phyloP scores from a whole-genome alignment of 2,113 vertebrate genomes.

The Indicator maculatus region DNA sequence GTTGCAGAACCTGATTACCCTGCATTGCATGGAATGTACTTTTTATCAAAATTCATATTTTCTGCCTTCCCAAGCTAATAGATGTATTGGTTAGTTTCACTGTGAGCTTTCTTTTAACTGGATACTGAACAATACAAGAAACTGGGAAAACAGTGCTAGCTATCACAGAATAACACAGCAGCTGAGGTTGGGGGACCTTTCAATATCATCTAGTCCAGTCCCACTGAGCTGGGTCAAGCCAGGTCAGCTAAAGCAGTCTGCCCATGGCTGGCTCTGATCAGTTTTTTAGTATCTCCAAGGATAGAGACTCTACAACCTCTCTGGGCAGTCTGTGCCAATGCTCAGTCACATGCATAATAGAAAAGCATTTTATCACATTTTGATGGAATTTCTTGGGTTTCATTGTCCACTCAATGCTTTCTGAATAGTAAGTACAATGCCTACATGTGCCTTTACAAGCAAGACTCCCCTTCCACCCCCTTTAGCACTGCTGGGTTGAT shows the following conservation, averaged over 20 bases:
- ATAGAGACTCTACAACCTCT: background rate
- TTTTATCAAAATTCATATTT: background rate
- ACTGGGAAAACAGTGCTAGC: background rate
- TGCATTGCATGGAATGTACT: background rate
- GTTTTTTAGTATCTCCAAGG: background rate
- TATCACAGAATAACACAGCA: background rate
- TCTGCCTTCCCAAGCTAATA: background rate
- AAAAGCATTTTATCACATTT: background rate
- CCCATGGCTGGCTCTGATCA: rapidly evolving
- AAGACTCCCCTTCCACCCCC: background rate
- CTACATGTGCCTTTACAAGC: background rate
- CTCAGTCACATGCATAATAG: background rate
- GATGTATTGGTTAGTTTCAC: background rate
- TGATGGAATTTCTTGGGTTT: background rate
- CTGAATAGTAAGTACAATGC: background rate
- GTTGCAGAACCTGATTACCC: background rate
- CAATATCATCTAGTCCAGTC: background rate
- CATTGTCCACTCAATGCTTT: background rate
- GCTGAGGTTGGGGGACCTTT: background rate
- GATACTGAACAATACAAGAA: background rate
- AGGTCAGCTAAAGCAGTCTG: background rate
- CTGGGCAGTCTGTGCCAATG: background rate
- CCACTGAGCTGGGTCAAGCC: background rate
- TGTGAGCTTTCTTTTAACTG: background rate
- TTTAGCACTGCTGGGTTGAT: background rate